phyloP scores from a whole-genome alignment of 1,140 invertebrate species.

The Atta texana region DNA sequence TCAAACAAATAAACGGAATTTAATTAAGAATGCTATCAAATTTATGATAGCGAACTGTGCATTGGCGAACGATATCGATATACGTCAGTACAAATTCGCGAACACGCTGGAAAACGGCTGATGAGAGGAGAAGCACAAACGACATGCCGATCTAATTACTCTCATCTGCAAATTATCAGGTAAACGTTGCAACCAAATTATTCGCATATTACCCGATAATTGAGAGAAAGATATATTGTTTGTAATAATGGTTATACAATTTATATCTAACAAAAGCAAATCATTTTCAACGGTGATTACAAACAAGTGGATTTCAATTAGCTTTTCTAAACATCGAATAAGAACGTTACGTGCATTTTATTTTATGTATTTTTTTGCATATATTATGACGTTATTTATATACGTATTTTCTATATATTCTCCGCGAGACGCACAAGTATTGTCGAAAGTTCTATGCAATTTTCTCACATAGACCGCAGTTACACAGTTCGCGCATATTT shows the following conservation, averaged over 20 bases:
- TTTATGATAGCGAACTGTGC: constrained; percentile 55
- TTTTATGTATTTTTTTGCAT: neutral
- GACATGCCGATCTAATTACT: constrained; percentile 57
- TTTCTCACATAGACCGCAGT: neutral
- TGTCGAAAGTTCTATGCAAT: neutral
- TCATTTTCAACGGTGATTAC: constrained; percentile 31
- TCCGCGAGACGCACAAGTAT: neutral
- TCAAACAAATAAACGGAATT: constrained; percentile 54
- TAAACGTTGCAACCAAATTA: constrained; percentile 41
- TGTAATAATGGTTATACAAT: constrained; percentile 45
- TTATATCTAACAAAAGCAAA: constrained; percentile 20
- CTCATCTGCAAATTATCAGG: constrained; percentile 58
- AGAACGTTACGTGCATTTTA: neutral
- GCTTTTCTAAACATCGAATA: neutral
- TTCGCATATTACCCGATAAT: constrained; percentile 60
- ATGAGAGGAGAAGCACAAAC: constrained; percentile 51
- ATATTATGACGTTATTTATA: neutral
- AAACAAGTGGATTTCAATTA: neutral
- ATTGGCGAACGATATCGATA: constrained; percentile 41
- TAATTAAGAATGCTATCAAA: constrained; percentile 73
- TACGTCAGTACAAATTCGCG: constrained; percentile 41
- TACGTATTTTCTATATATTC: neutral
- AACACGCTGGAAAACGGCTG: constrained; percentile 24
- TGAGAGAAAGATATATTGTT: constrained; percentile 55
- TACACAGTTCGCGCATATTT: constrained; percentile 12